These are phyloP conservation scores for Halocaridina rubra DNA, from an alignment of 2,888 invertebrate species.

Conservation along the genomic window DNA sequence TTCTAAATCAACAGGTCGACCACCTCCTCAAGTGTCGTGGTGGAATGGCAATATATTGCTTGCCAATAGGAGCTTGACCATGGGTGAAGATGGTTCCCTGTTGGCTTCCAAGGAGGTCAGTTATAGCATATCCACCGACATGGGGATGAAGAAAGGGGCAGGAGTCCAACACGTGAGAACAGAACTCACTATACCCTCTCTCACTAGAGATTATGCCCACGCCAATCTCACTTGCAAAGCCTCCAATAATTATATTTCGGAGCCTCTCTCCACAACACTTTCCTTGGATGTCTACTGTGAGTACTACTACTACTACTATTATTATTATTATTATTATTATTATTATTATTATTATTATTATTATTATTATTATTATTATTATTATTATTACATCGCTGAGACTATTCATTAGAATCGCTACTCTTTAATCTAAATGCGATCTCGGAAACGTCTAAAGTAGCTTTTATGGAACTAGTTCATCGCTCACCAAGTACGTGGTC, in stretches of 20 bases:
- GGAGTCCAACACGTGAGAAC: slow-evolving; percentile 3
- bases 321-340: no score
- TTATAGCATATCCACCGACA: not conserved
- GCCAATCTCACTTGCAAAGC: slow-evolving; percentile 53
- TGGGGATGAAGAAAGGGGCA: not conserved
- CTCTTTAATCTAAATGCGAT: no score
- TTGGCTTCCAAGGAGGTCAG: slow-evolving; percentile 27
- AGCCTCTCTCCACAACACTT: slow-evolving; percentile 27
- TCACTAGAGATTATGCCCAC: slow-evolving; percentile 39
- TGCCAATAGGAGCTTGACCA: slow-evolving; percentile 33
- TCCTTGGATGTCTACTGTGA: slow-evolving; percentile 29
- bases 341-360: no score
- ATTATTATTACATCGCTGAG: no score
- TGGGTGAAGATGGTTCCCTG: slow-evolving; percentile 32
- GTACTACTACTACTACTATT: not conserved
- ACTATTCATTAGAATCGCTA: no score
- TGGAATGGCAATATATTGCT: slow-evolving; percentile 43
- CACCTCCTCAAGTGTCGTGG: slow-evolving; percentile 51
- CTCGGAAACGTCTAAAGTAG: no score
- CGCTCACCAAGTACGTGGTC: no score
- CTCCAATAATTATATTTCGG: slow-evolving; percentile 49
- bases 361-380: no score
- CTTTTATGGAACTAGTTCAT: no score
- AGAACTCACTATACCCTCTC: slow-evolving; percentile 24
- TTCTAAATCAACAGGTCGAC: slow-evolving; percentile 25